Percentiles rank a stretch among this genome's conserved stretches.
These are phyloP conservation scores for Bucorvus abyssinicus DNA, from an alignment of 2,797 vertebrate genomes.

Conservation along the genomic window DNA sequence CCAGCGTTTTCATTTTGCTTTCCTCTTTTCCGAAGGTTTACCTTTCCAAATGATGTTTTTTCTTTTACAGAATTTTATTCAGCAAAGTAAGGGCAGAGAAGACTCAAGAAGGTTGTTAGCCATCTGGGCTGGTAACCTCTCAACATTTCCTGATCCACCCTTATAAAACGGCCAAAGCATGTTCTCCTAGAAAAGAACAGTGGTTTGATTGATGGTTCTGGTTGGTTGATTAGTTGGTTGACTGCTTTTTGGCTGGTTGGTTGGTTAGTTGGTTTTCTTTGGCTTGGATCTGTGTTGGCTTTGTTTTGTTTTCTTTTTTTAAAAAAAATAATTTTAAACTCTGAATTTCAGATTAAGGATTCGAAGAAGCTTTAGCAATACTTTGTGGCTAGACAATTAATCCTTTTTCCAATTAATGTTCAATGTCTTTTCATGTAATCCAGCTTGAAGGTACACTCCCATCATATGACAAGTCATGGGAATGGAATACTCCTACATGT, in stretches of 20 bases:
- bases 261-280: not conserved
- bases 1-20: not conserved
- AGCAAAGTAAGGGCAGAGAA: not conserved
- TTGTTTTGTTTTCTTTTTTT: not conserved
- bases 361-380: not conserved
- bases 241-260: not conserved
- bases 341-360: not conserved
- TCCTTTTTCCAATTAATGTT: not conserved
- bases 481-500: not conserved
- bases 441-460: not conserved
- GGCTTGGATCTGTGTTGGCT: accelerated
- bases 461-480: not conserved
- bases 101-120: not conserved
- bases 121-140: not conserved
- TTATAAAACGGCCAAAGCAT: not conserved
- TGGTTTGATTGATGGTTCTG: not conserved
- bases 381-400: not conserved
- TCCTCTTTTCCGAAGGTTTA: not conserved
- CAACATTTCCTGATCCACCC: not conserved
- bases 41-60: not conserved
- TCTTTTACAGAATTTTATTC: no score
- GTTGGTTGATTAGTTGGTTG: not conserved
- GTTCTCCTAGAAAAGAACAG: not conserved
- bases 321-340: not conserved
- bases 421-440: not conserved